A percentile compares a stretch with the other conserved stretches of the same genome.
These are phyloP conservation scores for Talpa occidentalis DNA, from an alignment of 2,113 vertebrate species.

Conservation along the genomic window DNA sequence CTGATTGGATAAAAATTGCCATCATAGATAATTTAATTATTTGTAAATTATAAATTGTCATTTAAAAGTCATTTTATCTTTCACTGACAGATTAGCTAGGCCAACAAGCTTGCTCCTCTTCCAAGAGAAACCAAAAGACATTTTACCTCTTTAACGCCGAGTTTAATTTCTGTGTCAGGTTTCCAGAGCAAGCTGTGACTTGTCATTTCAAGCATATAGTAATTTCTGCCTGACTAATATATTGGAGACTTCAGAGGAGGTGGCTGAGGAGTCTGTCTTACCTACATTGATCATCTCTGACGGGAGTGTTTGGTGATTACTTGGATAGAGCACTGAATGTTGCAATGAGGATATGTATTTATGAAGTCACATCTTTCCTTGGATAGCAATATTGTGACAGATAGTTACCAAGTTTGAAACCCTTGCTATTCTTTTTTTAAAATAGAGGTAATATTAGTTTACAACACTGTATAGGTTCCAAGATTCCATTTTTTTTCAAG, in stretches of 20 bases:
- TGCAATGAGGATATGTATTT: neutral
- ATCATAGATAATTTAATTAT: constrained; percentile 9
- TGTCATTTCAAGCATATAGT: neutral
- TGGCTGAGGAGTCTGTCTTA: neutral
- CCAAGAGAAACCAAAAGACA: constrained; percentile 40
- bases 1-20: constrained; percentile 51
- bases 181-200: constrained; percentile 20
- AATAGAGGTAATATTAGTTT: too few relatives aligned
- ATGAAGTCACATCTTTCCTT: neutral
- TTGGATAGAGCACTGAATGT: neutral
- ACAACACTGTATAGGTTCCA: too few relatives aligned
- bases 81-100: constrained; percentile 40
- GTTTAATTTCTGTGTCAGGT: constrained; percentile 47
- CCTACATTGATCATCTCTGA: neutral
- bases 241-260: neutral
- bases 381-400: neutral
- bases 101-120: neutral
- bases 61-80: constrained; percentile 61
- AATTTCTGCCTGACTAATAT: neutral
- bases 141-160: neutral
- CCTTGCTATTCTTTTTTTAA: neutral
- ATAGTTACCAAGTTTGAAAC: neutral
- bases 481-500: too few relatives aligned
- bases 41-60: constrained; percentile 57
- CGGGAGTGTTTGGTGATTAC: neutral